A percentile compares a stretch with the other conserved stretches of the same genome.
Evolutionary conservation across 2,888 invertebrate species (phyloP).

Genomic region (Eueremaeus valkanovi): DNA sequence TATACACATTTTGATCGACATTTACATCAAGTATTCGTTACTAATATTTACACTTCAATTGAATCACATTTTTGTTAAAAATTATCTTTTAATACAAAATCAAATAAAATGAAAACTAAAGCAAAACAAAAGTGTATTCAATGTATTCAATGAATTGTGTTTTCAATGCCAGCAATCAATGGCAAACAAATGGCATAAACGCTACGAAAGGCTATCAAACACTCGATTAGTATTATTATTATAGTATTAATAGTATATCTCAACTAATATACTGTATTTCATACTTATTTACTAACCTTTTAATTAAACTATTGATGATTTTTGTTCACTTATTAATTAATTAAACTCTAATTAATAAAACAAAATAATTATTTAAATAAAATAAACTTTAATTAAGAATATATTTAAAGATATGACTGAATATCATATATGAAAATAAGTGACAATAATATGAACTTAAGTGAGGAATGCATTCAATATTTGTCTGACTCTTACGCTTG

Average conservation of each 20-base stretch:
- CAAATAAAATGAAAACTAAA: not conserved
- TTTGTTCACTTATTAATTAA: not conserved
- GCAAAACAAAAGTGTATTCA: not conserved
- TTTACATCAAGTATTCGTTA: too few relatives aligned
- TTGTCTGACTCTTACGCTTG: not conserved
- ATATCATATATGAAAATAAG: constrained; percentile 4
- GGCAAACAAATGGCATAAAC: constrained; percentile 13
- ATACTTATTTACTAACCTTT: not conserved
- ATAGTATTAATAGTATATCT: too few relatives aligned
- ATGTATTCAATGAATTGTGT: not conserved
- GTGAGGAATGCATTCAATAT: not conserved
- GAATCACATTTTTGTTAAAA: too few relatives aligned
- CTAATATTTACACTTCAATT: too few relatives aligned
- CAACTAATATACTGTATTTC: not conserved
- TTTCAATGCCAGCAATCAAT: constrained; percentile 4
- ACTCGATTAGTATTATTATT: not conserved
- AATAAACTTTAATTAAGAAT: not conserved
- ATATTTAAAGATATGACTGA: not conserved
- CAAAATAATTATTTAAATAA: too few relatives aligned
- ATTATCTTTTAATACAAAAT: not conserved
- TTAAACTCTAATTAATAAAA: not conserved
- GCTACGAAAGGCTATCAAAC: not conserved
- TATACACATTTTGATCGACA: too few relatives aligned
- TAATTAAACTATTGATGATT: not conserved
- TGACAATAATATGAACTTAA: constrained; percentile 12